A percentile compares a stretch with the other conserved stretches of the same genome.
Evolutionary conservation across 2,797 vertebrate genomes (phyloP).

Genomic region (Semotilus atromaculatus): DNA sequence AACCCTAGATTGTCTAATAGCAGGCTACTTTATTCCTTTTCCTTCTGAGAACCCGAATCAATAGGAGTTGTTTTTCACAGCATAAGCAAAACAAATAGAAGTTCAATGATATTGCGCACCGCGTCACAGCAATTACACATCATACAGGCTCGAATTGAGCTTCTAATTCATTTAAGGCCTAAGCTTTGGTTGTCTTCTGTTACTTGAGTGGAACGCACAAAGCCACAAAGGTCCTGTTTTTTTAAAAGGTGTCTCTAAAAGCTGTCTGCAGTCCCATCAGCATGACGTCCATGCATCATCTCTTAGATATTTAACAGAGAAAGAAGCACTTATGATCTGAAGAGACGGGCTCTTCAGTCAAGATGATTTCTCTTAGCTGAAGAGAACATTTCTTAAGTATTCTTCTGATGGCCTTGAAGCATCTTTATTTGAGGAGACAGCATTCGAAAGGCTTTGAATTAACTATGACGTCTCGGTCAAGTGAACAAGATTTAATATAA

Average conservation of each 20-base stretch:
- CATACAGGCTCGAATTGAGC: conserved; percentile 65
- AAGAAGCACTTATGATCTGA: conserved; percentile 73
- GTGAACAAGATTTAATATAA: neutral
- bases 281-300: conserved; percentile 63
- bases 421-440: conserved; percentile 30
- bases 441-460: conserved; percentile 39
- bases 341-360: conserved; percentile 61
- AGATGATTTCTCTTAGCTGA: conserved; percentile 52
- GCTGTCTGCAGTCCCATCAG: conserved; percentile 51
- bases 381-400: conserved; percentile 50
- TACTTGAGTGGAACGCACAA: conserved; percentile 52
- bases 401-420: conserved; percentile 48
- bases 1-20: conserved; percentile 77
- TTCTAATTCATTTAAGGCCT: conserved; percentile 69
- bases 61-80: conserved; percentile 84
- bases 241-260: conserved; percentile 39
- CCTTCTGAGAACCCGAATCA: conserved; percentile 71
- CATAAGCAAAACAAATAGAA: conserved; percentile 81
- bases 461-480: neutral
- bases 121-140: conserved; percentile 65
- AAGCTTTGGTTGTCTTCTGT: conserved; percentile 73
- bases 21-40: conserved; percentile 71
- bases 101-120: conserved; percentile 50
- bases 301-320: conserved; percentile 72
- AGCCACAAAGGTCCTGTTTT: conserved; percentile 46